Conservation (phyloP, 1,140 invertebrate genomes). For the Micrasema longulum region DNA sequence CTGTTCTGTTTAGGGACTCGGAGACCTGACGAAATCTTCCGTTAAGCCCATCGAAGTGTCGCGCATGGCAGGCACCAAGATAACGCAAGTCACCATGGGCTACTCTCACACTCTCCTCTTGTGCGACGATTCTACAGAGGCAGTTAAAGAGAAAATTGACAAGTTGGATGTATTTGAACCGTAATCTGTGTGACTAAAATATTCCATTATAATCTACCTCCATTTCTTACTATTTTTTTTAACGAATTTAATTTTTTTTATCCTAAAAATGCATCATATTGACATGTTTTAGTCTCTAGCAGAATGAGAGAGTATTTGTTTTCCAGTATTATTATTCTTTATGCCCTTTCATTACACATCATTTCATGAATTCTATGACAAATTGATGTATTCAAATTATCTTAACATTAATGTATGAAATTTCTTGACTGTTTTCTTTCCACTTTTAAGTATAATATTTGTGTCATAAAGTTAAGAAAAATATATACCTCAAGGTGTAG, state of each 20-base stretch:
- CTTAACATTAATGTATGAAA: too few species aligned
- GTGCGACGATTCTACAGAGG: slow-evolving; percentile 65
- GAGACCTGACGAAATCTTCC: slow-evolving; percentile 89
- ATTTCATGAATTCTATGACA: too few species aligned
- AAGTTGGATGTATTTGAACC: slow-evolving; percentile 63
- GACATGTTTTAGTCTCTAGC: not conserved
- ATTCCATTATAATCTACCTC: slow-evolving; percentile 37
- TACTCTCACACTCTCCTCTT: slow-evolving; percentile 83
- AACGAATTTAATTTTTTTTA: too few species aligned
- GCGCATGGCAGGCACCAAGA: slow-evolving; percentile 82
- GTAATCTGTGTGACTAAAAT: slow-evolving; percentile 26
- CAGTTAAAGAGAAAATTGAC: slow-evolving; percentile 66
- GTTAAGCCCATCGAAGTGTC: slow-evolving; percentile 91
- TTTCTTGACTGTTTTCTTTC: too few species aligned
- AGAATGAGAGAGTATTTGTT: not conserved
- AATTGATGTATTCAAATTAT: too few species aligned
- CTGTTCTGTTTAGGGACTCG: slow-evolving; percentile 76
- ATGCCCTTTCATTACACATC: not conserved
- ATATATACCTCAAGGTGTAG: too few species aligned
- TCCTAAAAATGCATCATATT: too few species aligned
- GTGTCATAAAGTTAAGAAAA: too few species aligned
- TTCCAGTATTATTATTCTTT: slow-evolving; percentile 1
- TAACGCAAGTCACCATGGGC: slow-evolving; percentile 85
- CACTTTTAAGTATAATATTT: too few species aligned
- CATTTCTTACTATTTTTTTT: slow-evolving; percentile 6